These are phyloP conservation scores for Metaphire vulgaris DNA, from an alignment of 1,140 invertebrate species.

Conservation along the genomic window DNA sequence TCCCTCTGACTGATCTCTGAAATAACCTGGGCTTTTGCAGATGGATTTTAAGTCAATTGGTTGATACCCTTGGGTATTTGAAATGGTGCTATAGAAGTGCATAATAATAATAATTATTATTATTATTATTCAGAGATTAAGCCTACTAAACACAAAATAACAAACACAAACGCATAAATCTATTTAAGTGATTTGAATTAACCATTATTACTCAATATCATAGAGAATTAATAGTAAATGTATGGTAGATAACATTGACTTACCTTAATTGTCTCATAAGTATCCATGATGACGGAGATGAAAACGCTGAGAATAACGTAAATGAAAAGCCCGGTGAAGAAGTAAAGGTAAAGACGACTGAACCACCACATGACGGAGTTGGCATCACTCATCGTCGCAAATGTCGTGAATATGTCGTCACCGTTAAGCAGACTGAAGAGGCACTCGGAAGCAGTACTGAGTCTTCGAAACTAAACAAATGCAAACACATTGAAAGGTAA, in stretches of 20 bases:
- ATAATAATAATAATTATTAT: too few species aligned
- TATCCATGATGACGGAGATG: constrained; percentile 98
- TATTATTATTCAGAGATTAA: too few species aligned
- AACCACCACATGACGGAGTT: constrained; percentile 75
- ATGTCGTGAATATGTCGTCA: constrained; percentile 98
- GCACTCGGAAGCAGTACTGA: constrained; percentile 54
- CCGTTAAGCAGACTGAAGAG: constrained; percentile 88
- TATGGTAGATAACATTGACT: constrained; percentile 1
- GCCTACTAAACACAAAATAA: too few species aligned
- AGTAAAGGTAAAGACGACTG: constrained; percentile 89
- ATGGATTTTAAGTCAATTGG: too few species aligned
- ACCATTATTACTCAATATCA: too few species aligned
- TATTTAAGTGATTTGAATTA: too few species aligned
- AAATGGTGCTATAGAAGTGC: too few species aligned
- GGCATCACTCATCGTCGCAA: constrained; percentile 63
- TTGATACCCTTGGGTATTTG: too few species aligned
- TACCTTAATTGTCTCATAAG: constrained; percentile 91
- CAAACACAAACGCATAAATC: too few species aligned
- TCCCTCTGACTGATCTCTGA: too few species aligned
- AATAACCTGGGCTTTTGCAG: too few species aligned
- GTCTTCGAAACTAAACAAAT: constrained; percentile 66
- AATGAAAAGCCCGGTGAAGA: constrained; percentile 93
- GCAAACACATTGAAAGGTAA: constrained; percentile 20
- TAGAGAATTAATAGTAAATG: too few species aligned
- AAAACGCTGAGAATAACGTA: constrained; percentile 96